Percentiles rank a stretch among this genome's conserved stretches.
phyloP scores from a whole-genome alignment of 2,888 invertebrate genomes.

The Pedicia rivosa region DNA sequence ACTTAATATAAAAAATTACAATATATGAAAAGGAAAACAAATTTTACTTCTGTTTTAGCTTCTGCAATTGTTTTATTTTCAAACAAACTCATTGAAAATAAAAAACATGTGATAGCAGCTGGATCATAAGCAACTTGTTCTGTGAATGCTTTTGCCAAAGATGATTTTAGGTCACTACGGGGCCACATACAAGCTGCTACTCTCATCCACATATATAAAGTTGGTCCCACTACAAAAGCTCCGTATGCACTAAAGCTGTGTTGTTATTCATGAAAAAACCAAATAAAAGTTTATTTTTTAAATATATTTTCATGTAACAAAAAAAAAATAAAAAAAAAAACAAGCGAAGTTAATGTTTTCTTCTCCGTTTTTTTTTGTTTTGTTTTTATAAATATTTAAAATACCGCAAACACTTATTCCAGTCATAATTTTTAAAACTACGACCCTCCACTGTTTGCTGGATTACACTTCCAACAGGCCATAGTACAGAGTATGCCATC shows the following conservation, averaged over 20 bases:
- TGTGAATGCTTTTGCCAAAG: conserved; percentile 29
- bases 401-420: conserved; percentile 36
- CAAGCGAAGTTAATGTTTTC: too few species aligned
- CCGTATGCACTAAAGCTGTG: conserved; percentile 46
- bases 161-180: conserved; percentile 26
- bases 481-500: conserved; percentile 39
- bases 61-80: conserved; percentile 35
- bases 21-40: not conserved
- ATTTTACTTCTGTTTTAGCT: conserved; percentile 35
- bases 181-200: conserved; percentile 37
- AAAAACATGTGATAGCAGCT: conserved; percentile 39
- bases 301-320: not conserved
- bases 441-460: conserved; percentile 38
- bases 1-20: not conserved
- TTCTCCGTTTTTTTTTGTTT: too few species aligned
- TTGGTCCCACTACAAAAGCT: conserved; percentile 47
- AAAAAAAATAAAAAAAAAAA: not conserved
- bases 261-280: not conserved
- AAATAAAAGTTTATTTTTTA: not conserved
- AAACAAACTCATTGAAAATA: conserved; percentile 40
- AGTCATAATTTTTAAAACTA: conserved; percentile 34
- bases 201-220: conserved; percentile 49
- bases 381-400: not conserved
- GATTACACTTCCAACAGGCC: conserved; percentile 40
- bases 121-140: conserved; percentile 46